These are phyloP conservation scores for Leptopilina clavipes DNA, from an alignment of 1,140 invertebrate species.

Conservation along the genomic window DNA sequence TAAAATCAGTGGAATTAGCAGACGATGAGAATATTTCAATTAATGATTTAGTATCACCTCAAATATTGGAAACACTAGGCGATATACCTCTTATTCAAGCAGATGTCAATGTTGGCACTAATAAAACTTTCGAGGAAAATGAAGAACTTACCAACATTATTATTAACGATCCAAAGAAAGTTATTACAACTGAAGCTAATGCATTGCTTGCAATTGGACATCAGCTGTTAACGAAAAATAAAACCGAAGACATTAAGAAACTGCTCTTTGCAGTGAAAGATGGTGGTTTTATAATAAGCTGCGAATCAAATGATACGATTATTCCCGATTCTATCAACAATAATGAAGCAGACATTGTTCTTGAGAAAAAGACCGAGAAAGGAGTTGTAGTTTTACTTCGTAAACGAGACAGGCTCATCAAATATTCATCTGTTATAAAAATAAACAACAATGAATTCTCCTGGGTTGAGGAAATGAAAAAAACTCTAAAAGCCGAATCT, in stretches of 20 bases:
- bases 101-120: slow-evolving; percentile 72
- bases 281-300: slow-evolving; percentile 73
- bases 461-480: slow-evolving; percentile 76
- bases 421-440: slow-evolving; percentile 58
- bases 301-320: slow-evolving; percentile 62
- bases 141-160: slow-evolving; percentile 75
- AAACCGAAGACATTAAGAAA: slow-evolving; percentile 52
- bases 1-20: slow-evolving; percentile 84
- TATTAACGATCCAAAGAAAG: slow-evolving; percentile 77
- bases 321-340: slow-evolving; percentile 53
- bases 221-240: slow-evolving; percentile 54
- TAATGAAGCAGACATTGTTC: slow-evolving; percentile 58
- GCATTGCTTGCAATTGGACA: slow-evolving; percentile 76
- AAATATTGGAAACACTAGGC: slow-evolving; percentile 76
- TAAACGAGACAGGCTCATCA: slow-evolving; percentile 56
- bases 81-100: slow-evolving; percentile 81
- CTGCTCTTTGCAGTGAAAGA: slow-evolving; percentile 63
- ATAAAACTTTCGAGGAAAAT: slow-evolving; percentile 69
- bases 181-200: slow-evolving; percentile 72
- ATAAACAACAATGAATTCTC: slow-evolving; percentile 69
- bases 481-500: slow-evolving; percentile 75
- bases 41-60: slow-evolving; percentile 72
- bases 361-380: slow-evolving; percentile 52
- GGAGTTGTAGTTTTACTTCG: slow-evolving; percentile 36
- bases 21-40: slow-evolving; percentile 72